Conservation (phyloP, 2,113 vertebrate genomes). For the Cheilinus undulatus region DNA sequence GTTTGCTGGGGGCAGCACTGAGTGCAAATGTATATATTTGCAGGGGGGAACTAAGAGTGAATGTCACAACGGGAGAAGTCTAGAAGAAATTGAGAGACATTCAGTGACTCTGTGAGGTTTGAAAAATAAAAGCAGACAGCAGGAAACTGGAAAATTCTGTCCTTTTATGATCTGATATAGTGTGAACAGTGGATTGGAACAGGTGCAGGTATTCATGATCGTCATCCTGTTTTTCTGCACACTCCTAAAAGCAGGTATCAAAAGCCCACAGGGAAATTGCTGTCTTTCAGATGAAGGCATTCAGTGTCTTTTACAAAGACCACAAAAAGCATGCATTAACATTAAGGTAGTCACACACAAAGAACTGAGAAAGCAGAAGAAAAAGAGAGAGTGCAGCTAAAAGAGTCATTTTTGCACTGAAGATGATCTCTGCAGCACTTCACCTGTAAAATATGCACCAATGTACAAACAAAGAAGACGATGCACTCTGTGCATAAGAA, state of each 20-base stretch:
- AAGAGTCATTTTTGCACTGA: background rate
- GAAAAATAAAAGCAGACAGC: conserved; percentile 1
- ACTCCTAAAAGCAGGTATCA: conserved; percentile 35
- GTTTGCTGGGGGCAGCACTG: background rate
- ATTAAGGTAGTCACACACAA: conserved; percentile 3
- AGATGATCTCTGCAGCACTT: background rate
- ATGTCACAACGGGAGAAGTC: background rate
- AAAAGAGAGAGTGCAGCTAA: background rate
- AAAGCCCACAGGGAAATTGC: conserved; percentile 20
- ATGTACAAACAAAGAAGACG: background rate
- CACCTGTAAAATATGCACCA: conserved; percentile 1
- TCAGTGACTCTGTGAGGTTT: background rate
- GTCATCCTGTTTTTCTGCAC: conserved; percentile 19
- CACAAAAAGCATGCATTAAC: conserved; percentile 28
- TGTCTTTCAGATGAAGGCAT: conserved; percentile 24
- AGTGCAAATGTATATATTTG: conserved; percentile 6
- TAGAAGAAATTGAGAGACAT: background rate
- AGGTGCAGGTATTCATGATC: conserved; percentile 39
- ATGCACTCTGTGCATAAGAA: conserved; percentile 33
- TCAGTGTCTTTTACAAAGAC: conserved; percentile 21
- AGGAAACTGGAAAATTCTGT: background rate
- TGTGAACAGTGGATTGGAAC: conserved; percentile 16
- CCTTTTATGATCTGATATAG: conserved; percentile 19
- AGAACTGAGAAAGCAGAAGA: conserved; percentile 18
- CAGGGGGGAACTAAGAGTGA: background rate